Percentiles rank a stretch among this genome's conserved stretches.
These are phyloP conservation scores for Apteryx owenii DNA, from an alignment of 2,113 vertebrate species.

Conservation along the genomic window DNA sequence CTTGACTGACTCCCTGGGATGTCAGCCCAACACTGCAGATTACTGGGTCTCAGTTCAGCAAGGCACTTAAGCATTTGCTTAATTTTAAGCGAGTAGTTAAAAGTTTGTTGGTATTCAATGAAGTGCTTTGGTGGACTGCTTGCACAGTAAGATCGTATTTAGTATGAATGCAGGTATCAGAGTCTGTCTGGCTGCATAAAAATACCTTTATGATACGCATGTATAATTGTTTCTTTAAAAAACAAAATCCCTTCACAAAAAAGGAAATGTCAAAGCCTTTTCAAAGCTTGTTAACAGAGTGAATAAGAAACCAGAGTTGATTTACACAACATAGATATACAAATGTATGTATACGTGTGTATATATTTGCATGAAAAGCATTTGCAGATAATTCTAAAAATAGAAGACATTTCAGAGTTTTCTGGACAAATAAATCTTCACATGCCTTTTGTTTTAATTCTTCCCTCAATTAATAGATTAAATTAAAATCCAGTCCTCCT, in stretches of 20 bases:
- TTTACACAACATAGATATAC: conserved; percentile 76
- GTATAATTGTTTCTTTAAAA: conserved; percentile 66
- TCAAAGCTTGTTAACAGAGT: conserved; percentile 74
- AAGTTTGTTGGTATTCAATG: neutral
- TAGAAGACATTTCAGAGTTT: conserved; percentile 78
- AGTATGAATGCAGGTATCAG: neutral
- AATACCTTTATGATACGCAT: neutral
- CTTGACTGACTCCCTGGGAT: neutral
- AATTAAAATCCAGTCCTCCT: conserved; percentile 61
- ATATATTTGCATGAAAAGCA: conserved; percentile 74
- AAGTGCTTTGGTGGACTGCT: neutral
- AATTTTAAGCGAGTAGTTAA: neutral
- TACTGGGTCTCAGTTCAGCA: neutral
- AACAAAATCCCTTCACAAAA: conserved; percentile 49
- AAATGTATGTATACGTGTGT: conserved; percentile 45
- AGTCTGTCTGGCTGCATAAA: neutral
- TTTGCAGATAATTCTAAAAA: conserved; percentile 79
- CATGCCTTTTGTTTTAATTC: conserved; percentile 63
- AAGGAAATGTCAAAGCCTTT: conserved; percentile 77
- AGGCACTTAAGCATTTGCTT: neutral
- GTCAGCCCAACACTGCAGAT: neutral
- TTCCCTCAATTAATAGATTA: conserved; percentile 72
- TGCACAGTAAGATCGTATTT: neutral
- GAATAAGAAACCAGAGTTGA: conserved; percentile 77
- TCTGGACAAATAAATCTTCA: conserved; percentile 69